Conservation (phyloP, 2,797 vertebrate genomes). For the Xenopus petersii region DNA sequence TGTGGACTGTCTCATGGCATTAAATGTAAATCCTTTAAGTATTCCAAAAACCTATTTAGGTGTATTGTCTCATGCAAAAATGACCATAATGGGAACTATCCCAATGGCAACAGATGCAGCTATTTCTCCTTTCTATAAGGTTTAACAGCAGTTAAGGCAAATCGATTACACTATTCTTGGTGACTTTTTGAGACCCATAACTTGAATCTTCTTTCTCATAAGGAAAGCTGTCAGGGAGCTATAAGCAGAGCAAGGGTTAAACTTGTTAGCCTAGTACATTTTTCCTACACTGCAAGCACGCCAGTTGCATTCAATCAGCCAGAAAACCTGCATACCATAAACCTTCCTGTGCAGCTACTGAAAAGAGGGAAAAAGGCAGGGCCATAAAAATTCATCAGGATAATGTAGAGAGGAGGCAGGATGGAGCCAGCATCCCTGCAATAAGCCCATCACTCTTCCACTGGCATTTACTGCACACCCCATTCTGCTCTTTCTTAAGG, state of each 20-base stretch:
- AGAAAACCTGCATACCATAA: constrained; percentile 81
- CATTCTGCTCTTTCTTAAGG: constrained; percentile 88
- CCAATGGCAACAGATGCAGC: too few species aligned
- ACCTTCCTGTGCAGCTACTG: constrained; percentile 72
- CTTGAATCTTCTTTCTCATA: not conserved
- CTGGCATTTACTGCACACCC: constrained; percentile 88
- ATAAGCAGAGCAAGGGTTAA: constrained; percentile 25
- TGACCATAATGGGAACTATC: too few species aligned
- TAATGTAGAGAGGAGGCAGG: constrained; percentile 76
- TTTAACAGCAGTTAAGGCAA: too few species aligned
- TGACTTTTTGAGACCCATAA: not conserved
- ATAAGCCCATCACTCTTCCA: constrained; percentile 84
- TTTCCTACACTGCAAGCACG: constrained; percentile 79
- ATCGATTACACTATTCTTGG: too few species aligned
- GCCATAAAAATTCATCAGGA: constrained; percentile 84
- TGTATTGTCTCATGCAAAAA: too few species aligned
- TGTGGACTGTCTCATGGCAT: too few species aligned
- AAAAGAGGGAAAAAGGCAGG: constrained; percentile 61
- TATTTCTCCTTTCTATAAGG: too few species aligned
- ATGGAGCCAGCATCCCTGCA: constrained; percentile 73
- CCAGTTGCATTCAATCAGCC: constrained; percentile 82
- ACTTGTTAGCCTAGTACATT: constrained; percentile 43
- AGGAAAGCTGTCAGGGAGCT: not conserved
- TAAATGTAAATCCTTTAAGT: too few species aligned
- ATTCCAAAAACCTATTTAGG: too few species aligned